A percentile compares a stretch with the other conserved stretches of the same genome.
These are phyloP conservation scores for Tapera naevia DNA, from an alignment of 2,797 vertebrate species.

Conservation along the genomic window DNA sequence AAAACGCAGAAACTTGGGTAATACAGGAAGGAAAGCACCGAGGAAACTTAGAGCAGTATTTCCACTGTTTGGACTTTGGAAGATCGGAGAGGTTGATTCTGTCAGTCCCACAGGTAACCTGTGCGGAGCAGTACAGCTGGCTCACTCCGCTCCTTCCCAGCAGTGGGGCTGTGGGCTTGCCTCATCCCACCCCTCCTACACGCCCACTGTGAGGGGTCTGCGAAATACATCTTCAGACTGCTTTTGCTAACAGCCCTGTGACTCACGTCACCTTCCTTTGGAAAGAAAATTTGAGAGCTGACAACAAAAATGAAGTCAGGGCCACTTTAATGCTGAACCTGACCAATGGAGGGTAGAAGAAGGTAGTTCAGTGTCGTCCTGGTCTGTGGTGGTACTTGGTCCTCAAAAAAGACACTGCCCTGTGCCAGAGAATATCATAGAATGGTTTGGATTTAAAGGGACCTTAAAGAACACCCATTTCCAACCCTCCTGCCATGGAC, in stretches of 20 bases:
- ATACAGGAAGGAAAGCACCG: background rate
- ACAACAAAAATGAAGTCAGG: background rate
- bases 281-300: background rate
- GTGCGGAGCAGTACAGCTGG: background rate
- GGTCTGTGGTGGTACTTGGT: background rate
- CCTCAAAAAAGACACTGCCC: background rate
- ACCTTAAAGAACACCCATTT: too few species aligned
- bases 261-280: background rate
- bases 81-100: background rate
- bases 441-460: too few species aligned
- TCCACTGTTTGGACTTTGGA: background rate
- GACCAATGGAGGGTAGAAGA: background rate
- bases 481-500: too few species aligned
- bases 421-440: background rate
- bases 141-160: background rate
- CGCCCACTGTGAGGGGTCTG: background rate
- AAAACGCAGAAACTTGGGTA: background rate
- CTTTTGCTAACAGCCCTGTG: background rate
- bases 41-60: background rate
- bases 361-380: background rate
- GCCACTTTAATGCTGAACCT: background rate
- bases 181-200: fast-evolving
- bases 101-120: fast-evolving
- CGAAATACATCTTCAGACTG: background rate
- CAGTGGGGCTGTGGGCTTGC: background rate